A percentile compares a stretch with the other conserved stretches of the same genome.
Conservation (phyloP, 2,113 vertebrate species). For the Cryptoleucopteryx plumbea region DNA sequence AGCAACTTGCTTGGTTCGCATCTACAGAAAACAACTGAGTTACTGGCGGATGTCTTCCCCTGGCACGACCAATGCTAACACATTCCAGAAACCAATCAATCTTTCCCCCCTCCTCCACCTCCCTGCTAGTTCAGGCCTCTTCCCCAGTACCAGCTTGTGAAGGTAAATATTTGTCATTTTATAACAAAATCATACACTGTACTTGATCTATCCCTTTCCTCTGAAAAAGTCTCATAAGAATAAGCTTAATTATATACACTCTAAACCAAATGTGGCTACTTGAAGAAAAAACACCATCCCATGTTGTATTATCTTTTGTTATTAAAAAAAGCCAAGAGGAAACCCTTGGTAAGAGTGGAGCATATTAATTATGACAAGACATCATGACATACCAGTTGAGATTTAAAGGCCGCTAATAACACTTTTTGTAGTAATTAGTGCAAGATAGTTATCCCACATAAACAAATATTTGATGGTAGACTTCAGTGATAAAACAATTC, state of each 20-base stretch:
- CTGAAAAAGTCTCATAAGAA: neutral
- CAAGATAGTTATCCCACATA: constrained; percentile 40
- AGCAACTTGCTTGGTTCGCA: neutral
- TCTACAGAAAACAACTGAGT: neutral
- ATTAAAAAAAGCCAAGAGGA: constrained; percentile 11
- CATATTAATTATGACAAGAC: constrained; percentile 37
- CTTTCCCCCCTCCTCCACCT: neutral
- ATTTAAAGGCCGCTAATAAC: constrained; percentile 50
- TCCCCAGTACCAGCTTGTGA: neutral
- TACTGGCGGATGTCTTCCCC: neutral
- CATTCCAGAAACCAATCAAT: neutral
- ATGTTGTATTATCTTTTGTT: constrained; percentile 5
- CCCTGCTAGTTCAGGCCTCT: neutral
- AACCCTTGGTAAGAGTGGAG: constrained; percentile 13
- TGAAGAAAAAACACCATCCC: constrained; percentile 9
- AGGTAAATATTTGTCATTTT: neutral
- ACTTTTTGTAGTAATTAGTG: constrained; percentile 54
- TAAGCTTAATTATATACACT: neutral
- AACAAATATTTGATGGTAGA: constrained; percentile 33
- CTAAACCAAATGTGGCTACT: neutral
- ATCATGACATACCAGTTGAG: constrained; percentile 24
- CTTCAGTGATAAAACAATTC: constrained; percentile 51
- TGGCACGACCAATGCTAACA: neutral
- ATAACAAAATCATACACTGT: neutral
- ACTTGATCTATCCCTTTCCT: neutral